Conservation (phyloP, 2,888 invertebrate species). For the Ormyrus rosae region DNA sequence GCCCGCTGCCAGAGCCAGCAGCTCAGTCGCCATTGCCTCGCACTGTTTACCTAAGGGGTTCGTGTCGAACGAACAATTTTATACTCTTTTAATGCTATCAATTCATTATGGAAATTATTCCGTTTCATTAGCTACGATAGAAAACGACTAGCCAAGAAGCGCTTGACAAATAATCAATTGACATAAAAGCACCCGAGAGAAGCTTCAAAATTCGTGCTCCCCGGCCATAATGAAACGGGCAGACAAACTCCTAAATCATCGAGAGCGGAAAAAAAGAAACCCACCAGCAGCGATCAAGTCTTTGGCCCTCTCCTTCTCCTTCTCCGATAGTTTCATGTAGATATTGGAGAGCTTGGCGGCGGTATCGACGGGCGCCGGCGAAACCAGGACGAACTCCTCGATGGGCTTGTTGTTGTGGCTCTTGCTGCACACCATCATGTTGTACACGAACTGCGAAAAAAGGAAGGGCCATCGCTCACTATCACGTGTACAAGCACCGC, state of each 20-base stretch:
- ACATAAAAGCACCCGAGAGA: too few relatives aligned
- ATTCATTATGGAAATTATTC: background rate
- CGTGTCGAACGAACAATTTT: too few relatives aligned
- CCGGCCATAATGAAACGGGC: background rate
- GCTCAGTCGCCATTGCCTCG: conserved; percentile 97
- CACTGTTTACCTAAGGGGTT: conserved; percentile 83
- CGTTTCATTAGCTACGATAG: background rate
- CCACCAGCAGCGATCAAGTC: conserved; percentile 94
- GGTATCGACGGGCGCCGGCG: conserved; percentile 99
- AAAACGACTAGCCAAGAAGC: too few relatives aligned
- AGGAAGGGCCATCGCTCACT: background rate
- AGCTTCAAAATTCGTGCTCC: too few relatives aligned
- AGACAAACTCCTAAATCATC: background rate
- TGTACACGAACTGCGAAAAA: conserved; percentile 88
- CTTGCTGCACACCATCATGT: conserved; percentile 98
- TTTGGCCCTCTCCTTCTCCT: conserved; percentile 98
- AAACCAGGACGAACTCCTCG: conserved; percentile 98
- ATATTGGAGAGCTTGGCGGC: conserved; percentile 98
- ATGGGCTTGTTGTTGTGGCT: conserved; percentile 97
- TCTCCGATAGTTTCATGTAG: conserved; percentile 90
- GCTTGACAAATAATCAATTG: too few relatives aligned
- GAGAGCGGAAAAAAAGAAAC: background rate
- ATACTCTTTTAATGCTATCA: too few relatives aligned
- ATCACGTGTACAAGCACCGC: background rate
- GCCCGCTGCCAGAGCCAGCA: conserved; percentile 94